Base-by-base conservation (phyloP, 1,140 invertebrate genomes). In the Apis florea region DNA sequence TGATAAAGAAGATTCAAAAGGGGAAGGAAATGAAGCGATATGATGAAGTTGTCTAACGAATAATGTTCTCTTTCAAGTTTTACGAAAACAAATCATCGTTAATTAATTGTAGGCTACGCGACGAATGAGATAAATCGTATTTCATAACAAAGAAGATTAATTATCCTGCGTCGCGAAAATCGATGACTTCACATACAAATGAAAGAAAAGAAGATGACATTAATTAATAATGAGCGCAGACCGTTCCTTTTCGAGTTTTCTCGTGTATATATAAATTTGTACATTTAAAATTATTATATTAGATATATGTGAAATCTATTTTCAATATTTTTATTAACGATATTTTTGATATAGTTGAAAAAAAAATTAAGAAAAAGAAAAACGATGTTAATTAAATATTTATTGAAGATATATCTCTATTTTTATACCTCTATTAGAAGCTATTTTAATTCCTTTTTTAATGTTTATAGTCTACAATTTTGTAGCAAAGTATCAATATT, bases 41-140 rank as follows among this genome's bases (percentile, higher is more conserved):
- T 70, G 72, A 79, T 56, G 31, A 71, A 64, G 26, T 58, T n/a
- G 64, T 12, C 9, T 21, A 59, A 17, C 4, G 67, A 74, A 58
- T 56, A 24, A 73, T 73, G 40, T 19, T 13, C 40, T 12, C 24
- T 59, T 81, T 19, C 53, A 75, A 5, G 21, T 24, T 58, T 59
- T 9, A 11, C 11, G 40, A 58, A 64, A 75, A 67, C 19, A 24
- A 59, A 58, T 58, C 26, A 68, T 31, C 26, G 71, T 10, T 59
- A 81, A 75, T 75, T 67, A 81, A 81, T 10, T 47, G 26, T 17
- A 40, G 10, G 15, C 10, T 12, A 54, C 49, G n/a, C 49, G 31
- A 5, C 13, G 19, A 12, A 13, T 63, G 5, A 19, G 61, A 24
- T 40, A 51, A 4, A 56, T 47, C 12, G 13, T 17, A 9, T 21